phyloP scores from a whole-genome alignment of 2,797 vertebrate species.

The Lutjanus campechanus region DNA sequence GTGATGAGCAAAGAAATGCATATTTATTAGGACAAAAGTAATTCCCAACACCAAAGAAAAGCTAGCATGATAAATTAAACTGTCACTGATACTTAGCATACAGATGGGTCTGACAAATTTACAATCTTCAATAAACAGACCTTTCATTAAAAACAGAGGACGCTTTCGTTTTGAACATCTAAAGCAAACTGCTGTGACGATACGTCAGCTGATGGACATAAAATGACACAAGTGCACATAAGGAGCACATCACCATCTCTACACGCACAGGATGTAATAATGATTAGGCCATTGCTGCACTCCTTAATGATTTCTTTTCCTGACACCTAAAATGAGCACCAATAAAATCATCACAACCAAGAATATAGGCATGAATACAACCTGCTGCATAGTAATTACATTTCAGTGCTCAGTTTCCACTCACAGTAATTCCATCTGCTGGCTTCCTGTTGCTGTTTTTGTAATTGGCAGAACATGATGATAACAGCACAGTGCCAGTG shows the following conservation, averaged over 20 bases:
- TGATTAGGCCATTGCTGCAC: background rate
- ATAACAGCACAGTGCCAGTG: background rate
- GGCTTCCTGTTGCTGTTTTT: constrained; percentile 37
- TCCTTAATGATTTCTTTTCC: constrained; percentile 26
- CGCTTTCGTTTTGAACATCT: background rate
- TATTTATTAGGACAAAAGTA: no score
- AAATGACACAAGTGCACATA: background rate
- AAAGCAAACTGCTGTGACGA: background rate
- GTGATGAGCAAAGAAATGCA: no score
- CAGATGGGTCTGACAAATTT: no score
- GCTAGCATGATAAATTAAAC: no score
- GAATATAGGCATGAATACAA: constrained; percentile 22
- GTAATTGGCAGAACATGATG: constrained; percentile 22
- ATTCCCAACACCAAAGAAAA: no score
- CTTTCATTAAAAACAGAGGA: no score
- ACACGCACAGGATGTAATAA: constrained; percentile 5
- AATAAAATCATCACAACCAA: constrained; percentile 16
- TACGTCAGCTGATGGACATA: background rate
- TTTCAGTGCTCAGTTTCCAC: constrained; percentile 24
- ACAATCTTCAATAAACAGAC: no score
- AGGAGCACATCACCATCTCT: constrained; percentile 1
- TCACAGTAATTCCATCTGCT: constrained; percentile 21
- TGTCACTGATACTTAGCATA: no score
- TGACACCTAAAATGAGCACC: constrained; percentile 18
- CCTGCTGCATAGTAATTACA: constrained; percentile 21